These are phyloP conservation scores for Drosophila flavopinicola DNA, from an alignment of 2,888 invertebrate genomes.

Conservation along the genomic window DNA sequence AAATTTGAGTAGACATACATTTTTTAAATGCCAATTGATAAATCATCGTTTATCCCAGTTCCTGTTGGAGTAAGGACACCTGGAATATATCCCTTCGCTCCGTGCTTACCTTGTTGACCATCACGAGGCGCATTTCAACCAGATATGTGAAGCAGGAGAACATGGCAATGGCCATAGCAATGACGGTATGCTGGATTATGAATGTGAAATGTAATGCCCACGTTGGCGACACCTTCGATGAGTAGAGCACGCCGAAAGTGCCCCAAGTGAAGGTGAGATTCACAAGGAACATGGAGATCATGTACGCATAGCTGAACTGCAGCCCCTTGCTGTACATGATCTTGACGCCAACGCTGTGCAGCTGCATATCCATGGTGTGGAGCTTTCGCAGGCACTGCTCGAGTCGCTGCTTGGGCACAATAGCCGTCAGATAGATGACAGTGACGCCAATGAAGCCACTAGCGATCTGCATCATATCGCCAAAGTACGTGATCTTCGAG, in stretches of 20 bases:
- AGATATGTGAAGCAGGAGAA: slow-evolving; percentile 74
- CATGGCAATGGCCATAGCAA: slow-evolving; percentile 73
- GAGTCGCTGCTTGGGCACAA: slow-evolving; percentile 77
- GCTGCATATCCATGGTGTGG: slow-evolving; percentile 74
- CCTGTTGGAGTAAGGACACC: no score
- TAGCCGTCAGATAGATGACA: slow-evolving; percentile 80
- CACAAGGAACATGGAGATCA: slow-evolving; percentile 67
- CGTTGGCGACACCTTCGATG: slow-evolving; percentile 68
- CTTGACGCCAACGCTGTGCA: slow-evolving; percentile 79
- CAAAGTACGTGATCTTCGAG: slow-evolving; percentile 80
- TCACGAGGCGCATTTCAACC: slow-evolving; percentile 77
- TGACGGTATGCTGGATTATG: slow-evolving; percentile 81
- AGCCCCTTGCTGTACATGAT: slow-evolving; percentile 82
- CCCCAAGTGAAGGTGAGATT: slow-evolving; percentile 73
- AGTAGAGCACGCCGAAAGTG: slow-evolving; percentile 75
- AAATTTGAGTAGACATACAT: no score
- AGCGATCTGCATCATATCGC: slow-evolving; percentile 82
- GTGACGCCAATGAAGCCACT: slow-evolving; percentile 82
- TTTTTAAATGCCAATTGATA: no score
- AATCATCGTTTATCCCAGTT: no score
- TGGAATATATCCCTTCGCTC: no score
- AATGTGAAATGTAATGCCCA: slow-evolving; percentile 79
- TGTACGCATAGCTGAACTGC: slow-evolving; percentile 73
- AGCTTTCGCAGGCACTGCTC: slow-evolving; percentile 74
- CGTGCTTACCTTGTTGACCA: slow-evolving; percentile 81